Percentiles rank a stretch among this genome's conserved stretches.
These are phyloP conservation scores for Albula glossodonta DNA, from an alignment of 2,113 vertebrate genomes.

Conservation along the genomic window DNA sequence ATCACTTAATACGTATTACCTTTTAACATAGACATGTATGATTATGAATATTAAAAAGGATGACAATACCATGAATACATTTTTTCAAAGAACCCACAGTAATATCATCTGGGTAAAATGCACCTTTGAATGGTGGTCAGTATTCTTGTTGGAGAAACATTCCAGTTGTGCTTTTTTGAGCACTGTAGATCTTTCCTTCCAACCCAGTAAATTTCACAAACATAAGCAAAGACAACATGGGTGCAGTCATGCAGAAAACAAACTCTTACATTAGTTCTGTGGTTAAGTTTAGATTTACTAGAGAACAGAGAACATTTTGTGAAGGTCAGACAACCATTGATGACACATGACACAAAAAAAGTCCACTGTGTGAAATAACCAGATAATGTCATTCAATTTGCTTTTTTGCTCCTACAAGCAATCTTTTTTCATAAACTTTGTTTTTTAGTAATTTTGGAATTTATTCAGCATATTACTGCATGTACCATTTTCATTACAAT, in stretches of 20 bases:
- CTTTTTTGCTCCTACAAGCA: background rate
- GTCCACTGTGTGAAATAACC: background rate
- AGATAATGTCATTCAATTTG: constrained; percentile 4
- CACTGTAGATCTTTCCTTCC: background rate
- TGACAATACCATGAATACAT: background rate
- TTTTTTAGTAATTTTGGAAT: background rate
- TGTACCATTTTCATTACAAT: background rate
- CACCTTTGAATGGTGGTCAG: background rate
- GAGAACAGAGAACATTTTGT: background rate
- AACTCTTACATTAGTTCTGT: background rate
- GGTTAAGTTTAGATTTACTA: background rate
- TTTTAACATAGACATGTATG: background rate
- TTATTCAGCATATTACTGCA: background rate
- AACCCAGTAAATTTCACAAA: background rate
- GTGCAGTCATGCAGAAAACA: background rate
- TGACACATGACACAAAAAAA: background rate
- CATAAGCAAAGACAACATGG: background rate
- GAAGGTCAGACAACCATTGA: background rate
- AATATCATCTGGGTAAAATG: background rate
- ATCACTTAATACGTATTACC: background rate
- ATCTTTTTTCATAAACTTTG: background rate
- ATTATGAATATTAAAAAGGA: background rate
- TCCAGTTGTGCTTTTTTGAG: background rate
- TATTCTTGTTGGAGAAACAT: background rate
- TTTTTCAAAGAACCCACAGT: background rate